phyloP scores from a whole-genome alignment of 2,797 vertebrate genomes.

The Cygnus olor region DNA sequence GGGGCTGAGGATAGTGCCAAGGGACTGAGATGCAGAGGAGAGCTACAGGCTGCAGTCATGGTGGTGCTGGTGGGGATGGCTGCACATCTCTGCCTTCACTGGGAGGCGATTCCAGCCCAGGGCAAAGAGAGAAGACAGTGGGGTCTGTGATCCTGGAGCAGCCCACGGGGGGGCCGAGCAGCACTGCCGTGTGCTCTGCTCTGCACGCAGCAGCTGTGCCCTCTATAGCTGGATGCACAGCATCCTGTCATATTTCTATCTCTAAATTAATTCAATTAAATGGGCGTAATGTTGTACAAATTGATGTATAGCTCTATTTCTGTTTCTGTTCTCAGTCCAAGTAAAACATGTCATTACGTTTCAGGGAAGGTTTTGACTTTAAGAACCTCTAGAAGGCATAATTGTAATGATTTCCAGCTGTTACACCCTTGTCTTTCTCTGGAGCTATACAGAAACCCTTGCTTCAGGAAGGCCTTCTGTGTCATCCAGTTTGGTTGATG shows the following conservation, averaged over 20 bases:
- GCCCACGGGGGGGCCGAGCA: not conserved
- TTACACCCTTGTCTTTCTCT: not conserved
- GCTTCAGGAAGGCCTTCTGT: not conserved
- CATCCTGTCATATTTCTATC: constrained; percentile 4
- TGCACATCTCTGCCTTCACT: not conserved
- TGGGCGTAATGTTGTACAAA: not conserved
- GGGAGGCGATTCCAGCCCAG: not conserved
- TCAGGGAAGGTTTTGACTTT: constrained; percentile 1
- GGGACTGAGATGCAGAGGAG: not conserved
- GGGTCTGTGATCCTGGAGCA: rapidly evolving
- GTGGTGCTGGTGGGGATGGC: not conserved
- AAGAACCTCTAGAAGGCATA: not conserved
- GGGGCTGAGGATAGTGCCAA: not conserved
- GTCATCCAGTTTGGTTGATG: not conserved
- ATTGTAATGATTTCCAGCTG: not conserved
- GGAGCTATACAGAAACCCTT: not conserved
- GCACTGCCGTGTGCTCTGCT: not conserved
- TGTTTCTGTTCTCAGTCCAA: constrained; percentile 33
- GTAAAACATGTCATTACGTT: not conserved
- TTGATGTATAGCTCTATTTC: not conserved
- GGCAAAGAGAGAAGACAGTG: rapidly evolving
- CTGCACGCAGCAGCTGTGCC: not conserved
- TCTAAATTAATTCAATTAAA: constrained; percentile 42
- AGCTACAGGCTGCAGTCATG: not conserved
- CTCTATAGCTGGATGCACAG: not conserved